These are phyloP conservation scores for Megalonaias nervosa DNA, from an alignment of 1,140 invertebrate genomes.

Conservation along the genomic window DNA sequence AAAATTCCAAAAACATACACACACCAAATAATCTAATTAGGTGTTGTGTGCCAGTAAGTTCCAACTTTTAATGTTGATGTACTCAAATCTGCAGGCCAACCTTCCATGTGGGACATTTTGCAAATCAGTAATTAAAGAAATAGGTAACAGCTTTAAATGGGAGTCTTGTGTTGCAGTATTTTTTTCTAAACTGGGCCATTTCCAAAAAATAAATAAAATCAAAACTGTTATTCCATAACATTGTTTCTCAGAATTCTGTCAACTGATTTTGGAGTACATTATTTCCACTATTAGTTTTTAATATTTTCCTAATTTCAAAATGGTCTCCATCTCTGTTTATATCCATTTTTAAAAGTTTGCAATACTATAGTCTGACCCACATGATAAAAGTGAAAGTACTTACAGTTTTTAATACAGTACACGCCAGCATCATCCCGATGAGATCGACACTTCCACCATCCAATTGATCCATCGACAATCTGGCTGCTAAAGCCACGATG, in stretches of 20 bases:
- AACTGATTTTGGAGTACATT: neutral
- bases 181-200: too few relatives aligned
- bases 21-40: too few relatives aligned
- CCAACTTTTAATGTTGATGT: too few relatives aligned
- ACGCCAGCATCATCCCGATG: slow-evolving; percentile 62
- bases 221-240: neutral
- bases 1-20: too few relatives aligned
- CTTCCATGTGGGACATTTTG: too few relatives aligned
- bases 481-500: slow-evolving; percentile 54
- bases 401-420: slow-evolving; percentile 61
- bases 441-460: slow-evolving; percentile 45
- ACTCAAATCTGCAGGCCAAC: too few relatives aligned
- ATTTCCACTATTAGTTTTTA: too few relatives aligned
- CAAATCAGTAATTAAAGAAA: too few relatives aligned
- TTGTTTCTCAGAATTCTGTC: neutral
- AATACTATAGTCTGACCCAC: neutral
- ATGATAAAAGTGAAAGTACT: slow-evolving; percentile 9
- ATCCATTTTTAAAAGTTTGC: neutral
- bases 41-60: too few relatives aligned
- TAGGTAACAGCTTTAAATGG: too few relatives aligned
- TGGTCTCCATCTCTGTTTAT: neutral
- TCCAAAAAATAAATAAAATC: neutral
- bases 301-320: slow-evolving; percentile 1
- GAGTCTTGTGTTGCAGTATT: too few relatives aligned
- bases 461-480: slow-evolving; percentile 22